These are phyloP conservation scores for Zenarchopterus dispar DNA, from an alignment of 2,797 vertebrate genomes.

Conservation along the genomic window DNA sequence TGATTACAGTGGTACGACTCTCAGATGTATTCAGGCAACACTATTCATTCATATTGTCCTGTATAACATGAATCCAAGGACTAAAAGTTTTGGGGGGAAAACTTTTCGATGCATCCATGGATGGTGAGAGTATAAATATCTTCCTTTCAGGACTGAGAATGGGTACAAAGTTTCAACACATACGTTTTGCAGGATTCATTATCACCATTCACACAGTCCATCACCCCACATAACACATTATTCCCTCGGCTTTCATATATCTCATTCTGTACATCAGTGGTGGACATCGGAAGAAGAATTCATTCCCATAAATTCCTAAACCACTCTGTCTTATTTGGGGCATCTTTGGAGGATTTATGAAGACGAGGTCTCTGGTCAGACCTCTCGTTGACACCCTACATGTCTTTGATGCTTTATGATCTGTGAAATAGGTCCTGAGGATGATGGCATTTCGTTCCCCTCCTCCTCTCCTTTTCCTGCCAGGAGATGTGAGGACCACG, in stretches of 20 bases:
- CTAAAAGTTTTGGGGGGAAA: too few relatives aligned
- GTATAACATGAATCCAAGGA: too few relatives aligned
- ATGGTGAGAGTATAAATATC: conserved; percentile 1
- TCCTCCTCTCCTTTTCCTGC: conserved; percentile 4
- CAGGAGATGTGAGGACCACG: conserved; percentile 21
- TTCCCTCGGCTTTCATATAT: conserved; percentile 47
- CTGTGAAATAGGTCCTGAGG: conserved; percentile 67
- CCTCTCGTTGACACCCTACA: conserved; percentile 44
- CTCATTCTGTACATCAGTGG: conserved; percentile 26
- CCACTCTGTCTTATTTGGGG: conserved; percentile 39
- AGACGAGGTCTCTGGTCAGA: conserved; percentile 47
- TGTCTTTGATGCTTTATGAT: conserved; percentile 65
- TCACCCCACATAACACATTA: conserved; percentile 32
- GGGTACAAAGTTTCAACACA: conserved; percentile 6
- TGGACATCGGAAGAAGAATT: conserved; percentile 22
- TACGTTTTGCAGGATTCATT: conserved; percentile 25
- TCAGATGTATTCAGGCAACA: too few relatives aligned
- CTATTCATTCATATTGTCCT: too few relatives aligned
- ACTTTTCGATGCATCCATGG: too few relatives aligned
- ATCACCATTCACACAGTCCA: conserved; percentile 22
- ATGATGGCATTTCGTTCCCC: conserved; percentile 44
- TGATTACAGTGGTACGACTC: too few relatives aligned
- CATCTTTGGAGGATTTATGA: conserved; percentile 47
- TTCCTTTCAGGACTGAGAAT: neutral
- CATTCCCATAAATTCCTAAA: conserved; percentile 28